These are phyloP conservation scores for Cassiopea andromeda DNA, from an alignment of 30 jellyfish, hydroid and myxozoan species.

Conservation along the genomic window DNA sequence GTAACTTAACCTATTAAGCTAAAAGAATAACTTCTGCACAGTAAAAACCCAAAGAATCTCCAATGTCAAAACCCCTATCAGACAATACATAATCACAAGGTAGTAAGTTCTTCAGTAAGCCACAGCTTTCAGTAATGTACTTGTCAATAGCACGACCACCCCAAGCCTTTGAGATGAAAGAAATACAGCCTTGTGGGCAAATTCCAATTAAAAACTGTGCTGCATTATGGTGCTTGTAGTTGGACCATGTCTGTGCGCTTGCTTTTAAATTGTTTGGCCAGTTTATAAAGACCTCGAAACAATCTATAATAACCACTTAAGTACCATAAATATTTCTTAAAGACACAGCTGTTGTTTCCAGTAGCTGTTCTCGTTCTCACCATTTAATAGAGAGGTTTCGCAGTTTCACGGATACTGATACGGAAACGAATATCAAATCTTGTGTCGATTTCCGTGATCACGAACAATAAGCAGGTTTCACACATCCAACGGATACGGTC, in stretches of 20 bases:
- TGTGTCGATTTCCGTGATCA: too few species aligned
- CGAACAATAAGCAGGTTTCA: too few species aligned
- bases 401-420: too few species aligned
- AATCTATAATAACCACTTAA: not conserved
- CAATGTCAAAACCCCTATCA: not conserved
- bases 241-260: not conserved
- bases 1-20: too few species aligned
- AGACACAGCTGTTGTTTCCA: not conserved
- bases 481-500: too few species aligned
- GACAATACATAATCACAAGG: not conserved
- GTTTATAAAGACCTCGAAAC: not conserved
- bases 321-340: not conserved
- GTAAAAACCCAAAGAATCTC: not conserved
- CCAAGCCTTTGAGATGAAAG: not conserved
- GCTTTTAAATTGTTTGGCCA: not conserved
- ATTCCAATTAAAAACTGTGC: not conserved
- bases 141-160: not conserved
- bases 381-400: not conserved
- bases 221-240: not conserved
- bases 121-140: not conserved
- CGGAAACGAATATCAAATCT: too few species aligned
- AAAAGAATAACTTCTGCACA: not conserved
- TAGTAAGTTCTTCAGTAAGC: not conserved
- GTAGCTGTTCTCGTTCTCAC: not conserved
- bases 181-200: not conserved